phyloP scores from a whole-genome alignment of 2,797 vertebrate species.

The Choloepus didactylus region DNA sequence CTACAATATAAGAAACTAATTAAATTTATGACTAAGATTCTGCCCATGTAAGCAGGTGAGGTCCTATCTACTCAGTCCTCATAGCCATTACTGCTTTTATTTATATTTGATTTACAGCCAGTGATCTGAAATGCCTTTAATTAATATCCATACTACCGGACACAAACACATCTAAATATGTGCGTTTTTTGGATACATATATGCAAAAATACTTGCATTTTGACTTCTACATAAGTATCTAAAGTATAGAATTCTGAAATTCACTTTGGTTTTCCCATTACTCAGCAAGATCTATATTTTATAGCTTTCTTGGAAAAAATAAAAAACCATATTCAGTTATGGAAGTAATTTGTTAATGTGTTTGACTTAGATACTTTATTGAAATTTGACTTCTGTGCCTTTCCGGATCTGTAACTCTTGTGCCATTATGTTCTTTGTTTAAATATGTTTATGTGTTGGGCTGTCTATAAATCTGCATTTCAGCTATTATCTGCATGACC shows the following conservation, averaged over 20 bases:
- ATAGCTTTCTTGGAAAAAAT: neutral
- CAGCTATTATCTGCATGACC: neutral
- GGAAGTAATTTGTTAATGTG: neutral
- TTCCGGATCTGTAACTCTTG: conserved; percentile 22
- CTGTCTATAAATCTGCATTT: neutral
- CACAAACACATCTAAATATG: conserved; percentile 13
- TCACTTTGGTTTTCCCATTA: neutral
- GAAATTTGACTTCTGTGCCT: conserved; percentile 32
- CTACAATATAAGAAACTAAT: conserved; percentile 40
- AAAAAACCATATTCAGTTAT: neutral
- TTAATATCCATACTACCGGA: conserved; percentile 41
- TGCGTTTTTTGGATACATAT: too few relatives aligned
- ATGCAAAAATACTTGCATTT: neutral
- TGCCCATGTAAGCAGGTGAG: conserved; percentile 33
- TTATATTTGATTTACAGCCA: conserved; percentile 54
- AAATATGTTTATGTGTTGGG: neutral
- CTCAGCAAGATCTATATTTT: neutral
- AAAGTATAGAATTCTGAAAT: conserved; percentile 23
- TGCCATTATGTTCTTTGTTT: neutral
- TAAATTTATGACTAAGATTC: conserved; percentile 35
- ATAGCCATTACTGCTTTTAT: neutral
- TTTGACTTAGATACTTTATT: conserved; percentile 3
- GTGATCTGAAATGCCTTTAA: conserved; percentile 36
- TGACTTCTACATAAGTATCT: conserved; percentile 29
- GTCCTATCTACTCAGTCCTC: neutral